Percentiles rank a stretch among this genome's conserved stretches.
phyloP scores from a whole-genome alignment of 2,797 vertebrate species.

The Anguilla marmorata region DNA sequence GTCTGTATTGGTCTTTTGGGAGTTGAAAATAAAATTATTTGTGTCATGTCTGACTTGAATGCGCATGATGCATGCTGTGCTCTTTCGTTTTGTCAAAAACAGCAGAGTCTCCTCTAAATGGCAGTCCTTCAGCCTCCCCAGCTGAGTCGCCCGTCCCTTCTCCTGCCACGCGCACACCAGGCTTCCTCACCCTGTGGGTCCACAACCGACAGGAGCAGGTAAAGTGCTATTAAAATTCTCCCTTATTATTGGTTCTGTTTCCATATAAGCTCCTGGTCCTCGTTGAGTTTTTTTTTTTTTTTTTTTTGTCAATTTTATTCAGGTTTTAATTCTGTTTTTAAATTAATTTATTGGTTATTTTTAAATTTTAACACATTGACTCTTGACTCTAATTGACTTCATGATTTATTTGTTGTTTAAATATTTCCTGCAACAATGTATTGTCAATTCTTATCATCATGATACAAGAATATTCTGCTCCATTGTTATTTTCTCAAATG shows the following conservation, averaged over 20 bases:
- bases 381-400: neutral
- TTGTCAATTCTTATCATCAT: neutral
- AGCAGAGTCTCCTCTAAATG: conserved; percentile 64
- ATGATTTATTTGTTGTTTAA: neutral
- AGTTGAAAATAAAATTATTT: no score
- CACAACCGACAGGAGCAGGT: conserved; percentile 92
- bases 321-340: neutral
- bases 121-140: conserved; percentile 56
- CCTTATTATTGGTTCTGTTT: neutral
- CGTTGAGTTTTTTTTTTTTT: neutral
- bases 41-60: neutral
- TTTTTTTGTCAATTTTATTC: neutral
- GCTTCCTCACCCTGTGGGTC: conserved; percentile 80
- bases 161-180: conserved; percentile 70
- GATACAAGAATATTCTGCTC: neutral
- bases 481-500: conserved; percentile 49
- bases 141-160: conserved; percentile 56
- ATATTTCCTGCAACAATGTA: neutral
- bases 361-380: no score
- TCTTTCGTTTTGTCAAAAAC: neutral
- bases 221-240: conserved; percentile 32
- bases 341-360: neutral
- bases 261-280: neutral
- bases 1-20: no score
- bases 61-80: neutral